Conservation (phyloP, 1,140 invertebrate species). For the Tetraneura akinire region DNA sequence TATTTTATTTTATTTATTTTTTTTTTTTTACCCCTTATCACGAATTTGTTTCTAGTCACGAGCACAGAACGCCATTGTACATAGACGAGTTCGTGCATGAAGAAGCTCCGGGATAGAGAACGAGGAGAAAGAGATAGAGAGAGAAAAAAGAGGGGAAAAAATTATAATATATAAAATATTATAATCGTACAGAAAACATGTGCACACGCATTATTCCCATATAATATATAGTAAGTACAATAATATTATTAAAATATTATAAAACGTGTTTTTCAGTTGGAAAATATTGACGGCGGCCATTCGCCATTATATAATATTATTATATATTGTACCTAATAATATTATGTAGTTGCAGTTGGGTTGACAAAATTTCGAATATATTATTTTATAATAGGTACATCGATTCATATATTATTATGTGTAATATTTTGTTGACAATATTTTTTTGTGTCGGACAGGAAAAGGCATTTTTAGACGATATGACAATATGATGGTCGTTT, state of each 20-base stretch:
- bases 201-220: neutral
- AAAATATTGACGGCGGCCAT: neutral
- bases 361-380: no score
- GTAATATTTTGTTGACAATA: neutral
- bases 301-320: slow-evolving; percentile 1
- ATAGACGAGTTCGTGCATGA: slow-evolving; percentile 19
- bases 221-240: neutral
- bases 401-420: no score
- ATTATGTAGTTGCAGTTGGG: neutral
- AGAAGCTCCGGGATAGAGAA: neutral
- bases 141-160: neutral
- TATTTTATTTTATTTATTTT: slow-evolving; percentile 1
- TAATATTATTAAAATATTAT: no score
- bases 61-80: slow-evolving; percentile 6
- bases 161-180: slow-evolving; percentile 6
- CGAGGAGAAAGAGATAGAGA: neutral
- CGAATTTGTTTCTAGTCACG: slow-evolving; percentile 47
- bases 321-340: neutral
- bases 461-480: neutral
- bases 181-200: neutral
- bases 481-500: neutral
- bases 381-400: no score
- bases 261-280: slow-evolving; percentile 13
- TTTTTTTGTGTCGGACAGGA: neutral
- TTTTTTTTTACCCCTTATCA: slow-evolving; percentile 32